Evolutionary conservation across 2,113 vertebrate species (phyloP).

Genomic region (Corythaeola cristata): DNA sequence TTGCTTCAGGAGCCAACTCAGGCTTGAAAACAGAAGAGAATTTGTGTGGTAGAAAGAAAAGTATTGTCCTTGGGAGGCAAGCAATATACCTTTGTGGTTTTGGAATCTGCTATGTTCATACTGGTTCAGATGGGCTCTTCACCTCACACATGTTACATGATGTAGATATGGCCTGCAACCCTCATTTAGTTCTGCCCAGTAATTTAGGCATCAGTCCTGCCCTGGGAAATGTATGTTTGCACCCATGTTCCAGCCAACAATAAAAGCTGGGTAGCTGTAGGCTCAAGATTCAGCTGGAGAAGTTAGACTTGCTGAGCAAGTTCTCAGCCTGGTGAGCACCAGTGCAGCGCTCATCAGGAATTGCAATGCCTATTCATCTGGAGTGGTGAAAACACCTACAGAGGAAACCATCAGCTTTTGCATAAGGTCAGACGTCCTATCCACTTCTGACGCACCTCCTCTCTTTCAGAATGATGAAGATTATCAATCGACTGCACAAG

Average conservation of each 20-base stretch:
- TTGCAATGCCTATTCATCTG: neutral
- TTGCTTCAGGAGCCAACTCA: neutral
- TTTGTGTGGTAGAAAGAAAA: neutral
- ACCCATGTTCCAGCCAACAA: neutral
- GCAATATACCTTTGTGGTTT: neutral
- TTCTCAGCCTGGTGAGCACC: neutral
- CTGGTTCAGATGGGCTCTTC: neutral
- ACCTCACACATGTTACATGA: accelerated
- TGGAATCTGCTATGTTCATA: neutral
- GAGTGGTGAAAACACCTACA: neutral
- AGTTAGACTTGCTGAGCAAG: neutral
- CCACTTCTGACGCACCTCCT: neutral
- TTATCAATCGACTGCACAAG: conserved; percentile 88
- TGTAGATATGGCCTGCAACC: neutral
- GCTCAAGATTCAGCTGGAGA: neutral
- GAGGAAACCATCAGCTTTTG: neutral
- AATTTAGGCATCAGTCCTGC: neutral
- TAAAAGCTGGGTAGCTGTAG: neutral
- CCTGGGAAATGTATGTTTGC: neutral
- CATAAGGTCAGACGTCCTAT: neutral
- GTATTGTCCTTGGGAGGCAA: neutral
- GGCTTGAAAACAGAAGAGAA: neutral
- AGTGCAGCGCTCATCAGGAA: neutral
- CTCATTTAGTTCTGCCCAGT: neutral
- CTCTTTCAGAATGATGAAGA: conserved; percentile 87